Evolutionary conservation across 2,888 invertebrate genomes (phyloP).

Genomic region (Scaptomyza parva): DNA sequence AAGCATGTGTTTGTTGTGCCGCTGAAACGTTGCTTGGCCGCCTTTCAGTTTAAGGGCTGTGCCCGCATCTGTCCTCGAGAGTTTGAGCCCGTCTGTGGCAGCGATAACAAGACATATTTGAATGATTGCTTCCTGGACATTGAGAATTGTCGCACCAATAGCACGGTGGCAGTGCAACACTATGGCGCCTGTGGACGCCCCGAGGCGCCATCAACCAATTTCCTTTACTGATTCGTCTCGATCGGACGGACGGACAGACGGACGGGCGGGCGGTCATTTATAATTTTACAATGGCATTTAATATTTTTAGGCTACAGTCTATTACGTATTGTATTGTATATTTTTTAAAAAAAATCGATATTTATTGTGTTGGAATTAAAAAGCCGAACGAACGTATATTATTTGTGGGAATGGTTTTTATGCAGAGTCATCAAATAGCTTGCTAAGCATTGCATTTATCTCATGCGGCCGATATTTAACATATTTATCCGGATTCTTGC

Average conservation of each 20-base stretch:
- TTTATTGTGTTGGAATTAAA: slow-evolving; percentile 80
- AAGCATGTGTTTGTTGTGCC: slow-evolving; percentile 97
- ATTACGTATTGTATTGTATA: slow-evolving; percentile 69
- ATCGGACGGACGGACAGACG: no score
- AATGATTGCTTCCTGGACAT: slow-evolving; percentile 96
- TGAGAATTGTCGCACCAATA: slow-evolving; percentile 94
- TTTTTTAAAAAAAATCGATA: slow-evolving; percentile 66
- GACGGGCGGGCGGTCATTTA: slow-evolving; percentile 30
- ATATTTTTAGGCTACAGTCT: slow-evolving; percentile 73
- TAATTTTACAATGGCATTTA: slow-evolving; percentile 72
- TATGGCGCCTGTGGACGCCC: slow-evolving; percentile 95
- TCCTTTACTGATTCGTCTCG: slow-evolving; percentile 89
- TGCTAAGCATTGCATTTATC: slow-evolving; percentile 92
- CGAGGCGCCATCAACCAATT: slow-evolving; percentile 94
- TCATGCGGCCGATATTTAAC: slow-evolving; percentile 95
- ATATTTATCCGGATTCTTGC: slow-evolving; percentile 97
- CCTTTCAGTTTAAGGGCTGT: slow-evolving; percentile 94
- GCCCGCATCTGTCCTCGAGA: slow-evolving; percentile 94
- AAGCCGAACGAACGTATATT: slow-evolving; percentile 58
- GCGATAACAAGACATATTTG: slow-evolving; percentile 95
- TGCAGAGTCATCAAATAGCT: slow-evolving; percentile 93
- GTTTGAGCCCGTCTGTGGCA: slow-evolving; percentile 97
- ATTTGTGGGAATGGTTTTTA: slow-evolving; percentile 50
- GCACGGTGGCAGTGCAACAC: slow-evolving; percentile 90
- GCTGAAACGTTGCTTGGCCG: slow-evolving; percentile 92